These are phyloP conservation scores for Penaeus japonicus DNA, from an alignment of 1,140 invertebrate genomes.

Conservation along the genomic window DNA sequence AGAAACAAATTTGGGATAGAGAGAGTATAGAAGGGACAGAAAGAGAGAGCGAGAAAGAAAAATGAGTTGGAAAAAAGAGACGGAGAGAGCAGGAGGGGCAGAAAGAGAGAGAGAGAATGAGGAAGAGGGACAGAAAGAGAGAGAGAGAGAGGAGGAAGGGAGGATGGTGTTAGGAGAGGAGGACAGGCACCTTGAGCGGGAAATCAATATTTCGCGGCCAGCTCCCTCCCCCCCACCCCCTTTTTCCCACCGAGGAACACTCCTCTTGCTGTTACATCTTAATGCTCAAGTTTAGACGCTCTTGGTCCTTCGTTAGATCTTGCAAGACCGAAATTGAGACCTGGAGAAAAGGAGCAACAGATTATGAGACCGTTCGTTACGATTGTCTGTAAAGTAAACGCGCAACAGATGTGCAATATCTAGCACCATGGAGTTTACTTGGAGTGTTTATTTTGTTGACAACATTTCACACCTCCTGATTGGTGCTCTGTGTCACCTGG, in stretches of 20 bases:
- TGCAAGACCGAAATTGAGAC: too few species aligned
- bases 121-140: not conserved
- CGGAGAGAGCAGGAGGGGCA: not conserved
- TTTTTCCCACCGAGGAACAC: not conserved
- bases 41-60: not conserved
- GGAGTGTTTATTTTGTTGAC: too few species aligned
- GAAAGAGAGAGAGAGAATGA: conserved; percentile 14
- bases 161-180: not conserved
- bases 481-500: conserved; percentile 48
- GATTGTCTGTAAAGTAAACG: too few species aligned
- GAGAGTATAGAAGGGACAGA: not conserved
- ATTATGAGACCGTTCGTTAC: too few species aligned
- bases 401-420: too few species aligned
- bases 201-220: not conserved
- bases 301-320: too few species aligned
- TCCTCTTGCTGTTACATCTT: too few species aligned
- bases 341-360: too few species aligned
- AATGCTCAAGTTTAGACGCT: too few species aligned
- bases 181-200: not conserved
- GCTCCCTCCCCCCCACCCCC: not conserved
- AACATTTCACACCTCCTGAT: conserved; percentile 53
- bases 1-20: not conserved
- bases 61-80: not conserved
- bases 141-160: not conserved
- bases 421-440: too few species aligned